Percentiles rank a stretch among this genome's conserved stretches.
Evolutionary conservation across 2,888 invertebrate genomes (phyloP).

Genomic region (Eurytoma californica): DNA sequence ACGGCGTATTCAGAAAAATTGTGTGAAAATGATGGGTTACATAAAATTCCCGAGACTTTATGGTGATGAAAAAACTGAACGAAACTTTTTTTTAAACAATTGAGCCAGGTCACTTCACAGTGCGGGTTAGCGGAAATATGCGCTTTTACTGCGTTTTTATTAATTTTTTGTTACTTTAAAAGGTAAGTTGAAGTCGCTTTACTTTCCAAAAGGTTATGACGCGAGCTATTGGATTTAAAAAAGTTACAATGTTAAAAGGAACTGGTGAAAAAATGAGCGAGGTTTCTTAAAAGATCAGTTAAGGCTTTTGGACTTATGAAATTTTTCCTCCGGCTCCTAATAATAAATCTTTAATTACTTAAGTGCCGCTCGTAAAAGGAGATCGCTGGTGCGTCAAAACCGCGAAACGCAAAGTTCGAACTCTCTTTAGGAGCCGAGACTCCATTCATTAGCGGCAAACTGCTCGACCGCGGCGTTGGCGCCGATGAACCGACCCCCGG

Average conservation of each 20-base stretch:
- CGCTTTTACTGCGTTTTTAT: too few species aligned
- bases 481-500: neutral
- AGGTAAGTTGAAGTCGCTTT: too few species aligned
- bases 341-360: conserved; percentile 28
- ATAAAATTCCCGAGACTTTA: too few species aligned
- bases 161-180: neutral
- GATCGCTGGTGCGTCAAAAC: conserved; percentile 14
- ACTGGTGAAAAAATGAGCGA: too few species aligned
- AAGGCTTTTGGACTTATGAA: conserved; percentile 4
- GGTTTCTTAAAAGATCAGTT: neutral
- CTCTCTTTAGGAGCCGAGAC: conserved; percentile 15
- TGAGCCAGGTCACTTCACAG: too few species aligned
- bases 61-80: too few species aligned
- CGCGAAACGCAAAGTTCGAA: conserved; percentile 35
- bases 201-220: too few species aligned
- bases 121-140: too few species aligned
- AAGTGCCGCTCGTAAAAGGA: conserved; percentile 28
- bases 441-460: conserved; percentile 36
- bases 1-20: neutral
- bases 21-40: neutral
- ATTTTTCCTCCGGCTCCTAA: conserved; percentile 14
- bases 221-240: too few species aligned
- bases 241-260: too few species aligned
- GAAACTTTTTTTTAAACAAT: too few species aligned
- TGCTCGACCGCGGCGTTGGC: conserved; percentile 24